Evolutionary conservation across 2,888 invertebrate genomes (phyloP).

Genomic region (Apocheima hispidaria): DNA sequence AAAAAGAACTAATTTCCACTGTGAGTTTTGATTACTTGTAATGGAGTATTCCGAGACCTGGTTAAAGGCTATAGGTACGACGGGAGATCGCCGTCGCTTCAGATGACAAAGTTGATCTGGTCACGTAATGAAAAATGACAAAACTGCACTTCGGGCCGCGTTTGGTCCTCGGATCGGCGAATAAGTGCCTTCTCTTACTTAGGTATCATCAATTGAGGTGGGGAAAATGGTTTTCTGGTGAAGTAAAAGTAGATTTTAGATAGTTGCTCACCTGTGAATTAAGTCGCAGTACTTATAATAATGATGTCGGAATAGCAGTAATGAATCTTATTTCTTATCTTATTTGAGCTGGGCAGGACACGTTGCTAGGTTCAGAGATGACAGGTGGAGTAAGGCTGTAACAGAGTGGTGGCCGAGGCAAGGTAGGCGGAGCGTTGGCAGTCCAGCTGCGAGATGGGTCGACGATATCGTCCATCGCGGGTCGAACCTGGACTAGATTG

Average conservation of each 20-base stretch:
- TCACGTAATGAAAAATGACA: slow-evolving; percentile 90
- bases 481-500: too few species aligned
- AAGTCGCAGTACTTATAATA: too few species aligned
- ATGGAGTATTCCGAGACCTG: slow-evolving; percentile 32
- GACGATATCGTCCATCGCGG: too few species aligned
- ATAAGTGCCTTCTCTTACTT: slow-evolving; percentile 41
- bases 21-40: slow-evolving; percentile 20
- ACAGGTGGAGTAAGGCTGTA: too few species aligned
- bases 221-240: not conserved
- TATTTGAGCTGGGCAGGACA: too few species aligned
- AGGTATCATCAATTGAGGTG: slow-evolving; percentile 7
- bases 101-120: slow-evolving; percentile 87
- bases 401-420: too few species aligned
- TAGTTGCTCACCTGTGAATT: too few species aligned
- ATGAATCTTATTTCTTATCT: too few species aligned
- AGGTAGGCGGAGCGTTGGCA: too few species aligned
- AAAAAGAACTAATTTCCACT: slow-evolving; percentile 38
- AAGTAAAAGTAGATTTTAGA: not conserved
- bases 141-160: slow-evolving; percentile 66
- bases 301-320: too few species aligned
- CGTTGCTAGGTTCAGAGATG: too few species aligned
- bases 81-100: slow-evolving; percentile 65
- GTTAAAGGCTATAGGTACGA: slow-evolving; percentile 63
- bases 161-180: slow-evolving; percentile 52
- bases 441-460: too few species aligned